Base-by-base conservation (phyloP, 2,113 vertebrate species). In the Hemichromis elongatus region DNA sequence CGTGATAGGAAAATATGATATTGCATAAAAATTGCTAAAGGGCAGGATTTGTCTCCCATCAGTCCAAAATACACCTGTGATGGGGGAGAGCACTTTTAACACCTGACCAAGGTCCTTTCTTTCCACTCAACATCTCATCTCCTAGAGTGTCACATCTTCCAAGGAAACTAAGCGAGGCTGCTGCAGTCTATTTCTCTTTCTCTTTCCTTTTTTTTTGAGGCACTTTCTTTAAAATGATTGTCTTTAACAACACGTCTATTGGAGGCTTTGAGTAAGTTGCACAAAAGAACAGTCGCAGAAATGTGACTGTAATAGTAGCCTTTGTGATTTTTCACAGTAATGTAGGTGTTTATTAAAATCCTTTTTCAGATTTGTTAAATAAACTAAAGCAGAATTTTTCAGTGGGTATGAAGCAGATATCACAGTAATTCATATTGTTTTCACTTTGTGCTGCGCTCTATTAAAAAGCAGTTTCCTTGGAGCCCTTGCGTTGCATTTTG, bases 391-490 rank as follows among this genome's bases (percentile, higher is more conserved):
- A 53, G 52, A 73, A 26, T 75, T 35, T 45, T 56, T 68, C 42
- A 73, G 18, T 37, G 30, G 11, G 7, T 73, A 78, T 47, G 35
- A 87, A 82, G 57, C 79, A 45, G 28, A 77, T 79, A 84, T 85
- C 50, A 16, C 70, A 73, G 77, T 55, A 33, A 82, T 82, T 83
- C 19, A 18, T 57, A 73, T 88, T 86, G 86, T 87, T 83, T 85
- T 79, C 53, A 24, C 79, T 92, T 91, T 57, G 78, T 78, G 86
- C 42, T 21, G 28, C 9, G 11, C 53, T 45, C 85, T 68, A 83
- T 90, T 85, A 84, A 81, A 90, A 90, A 86, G 77, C 82, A 42
- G 84, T 85, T 91, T 92, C 54, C 86, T 68, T 59, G 82, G 59
- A 92, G 86, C 73, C 59, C 77, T 55, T 68, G 81, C 87, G 28